A percentile compares a stretch with the other conserved stretches of the same genome.
These are phyloP conservation scores for Himantopus leucocephalus DNA, from an alignment of 2,113 vertebrate species.

Conservation along the genomic window DNA sequence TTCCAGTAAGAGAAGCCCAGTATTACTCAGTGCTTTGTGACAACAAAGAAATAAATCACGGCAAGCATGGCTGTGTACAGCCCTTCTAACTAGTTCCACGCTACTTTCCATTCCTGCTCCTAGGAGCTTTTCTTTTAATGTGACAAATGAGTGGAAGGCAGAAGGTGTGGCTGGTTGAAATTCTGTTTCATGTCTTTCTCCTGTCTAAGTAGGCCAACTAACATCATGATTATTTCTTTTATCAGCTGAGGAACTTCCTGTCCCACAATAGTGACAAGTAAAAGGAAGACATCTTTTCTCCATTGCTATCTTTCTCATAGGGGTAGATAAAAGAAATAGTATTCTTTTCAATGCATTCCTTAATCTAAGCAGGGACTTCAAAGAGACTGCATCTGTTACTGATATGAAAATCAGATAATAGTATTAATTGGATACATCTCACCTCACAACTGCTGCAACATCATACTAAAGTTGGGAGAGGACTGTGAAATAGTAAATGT, in stretches of 20 bases:
- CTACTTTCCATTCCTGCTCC: background rate
- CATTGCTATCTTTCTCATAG: background rate
- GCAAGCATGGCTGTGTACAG: background rate
- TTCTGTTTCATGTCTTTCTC: constrained; percentile 3
- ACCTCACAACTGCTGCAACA: background rate
- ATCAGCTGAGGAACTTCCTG: background rate
- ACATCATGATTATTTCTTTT: background rate
- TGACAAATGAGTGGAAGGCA: background rate
- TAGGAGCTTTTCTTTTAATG: background rate
- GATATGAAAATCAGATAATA: background rate
- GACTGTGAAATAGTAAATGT: background rate
- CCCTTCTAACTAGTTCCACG: background rate
- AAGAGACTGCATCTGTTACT: background rate
- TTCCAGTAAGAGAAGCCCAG: background rate
- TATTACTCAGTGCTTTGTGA: background rate
- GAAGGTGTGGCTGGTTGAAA: background rate
- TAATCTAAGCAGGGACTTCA: background rate
- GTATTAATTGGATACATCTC: background rate
- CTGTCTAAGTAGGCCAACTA: background rate
- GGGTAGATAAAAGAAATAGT: background rate
- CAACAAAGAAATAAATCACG: background rate
- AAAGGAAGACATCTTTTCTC: background rate
- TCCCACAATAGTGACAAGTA: background rate
- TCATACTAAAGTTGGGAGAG: background rate
- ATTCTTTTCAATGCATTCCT: background rate